phyloP scores from a whole-genome alignment of 2,888 invertebrate genomes.

The Dione juno region DNA sequence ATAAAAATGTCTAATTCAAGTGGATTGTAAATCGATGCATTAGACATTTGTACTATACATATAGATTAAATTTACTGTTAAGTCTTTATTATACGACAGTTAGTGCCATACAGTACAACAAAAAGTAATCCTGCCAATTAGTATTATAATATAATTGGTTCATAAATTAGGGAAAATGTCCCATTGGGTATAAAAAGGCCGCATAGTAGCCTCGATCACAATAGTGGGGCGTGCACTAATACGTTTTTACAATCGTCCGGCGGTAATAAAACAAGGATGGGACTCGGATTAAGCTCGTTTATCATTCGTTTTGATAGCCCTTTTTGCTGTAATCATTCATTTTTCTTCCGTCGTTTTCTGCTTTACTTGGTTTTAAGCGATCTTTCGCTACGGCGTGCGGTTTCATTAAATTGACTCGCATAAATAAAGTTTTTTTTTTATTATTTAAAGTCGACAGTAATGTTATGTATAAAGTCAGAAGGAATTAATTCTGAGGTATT shows the following conservation, averaged over 20 bases:
- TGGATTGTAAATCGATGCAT: neutral
- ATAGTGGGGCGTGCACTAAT: slow-evolving; percentile 76
- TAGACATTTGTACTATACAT: neutral
- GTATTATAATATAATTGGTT: slow-evolving; percentile 53
- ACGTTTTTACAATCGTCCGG: slow-evolving; percentile 82
- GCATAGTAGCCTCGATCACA: slow-evolving; percentile 62
- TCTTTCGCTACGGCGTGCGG: slow-evolving; percentile 66
- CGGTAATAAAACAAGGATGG: slow-evolving; percentile 82
- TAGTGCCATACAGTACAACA: slow-evolving; percentile 8
- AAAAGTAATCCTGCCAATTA: slow-evolving; percentile 39
- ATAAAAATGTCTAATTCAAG: no score
- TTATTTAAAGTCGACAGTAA: slow-evolving; percentile 14
- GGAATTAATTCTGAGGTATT: neutral
- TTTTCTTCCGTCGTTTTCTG: slow-evolving; percentile 81
- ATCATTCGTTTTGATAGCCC: slow-evolving; percentile 83
- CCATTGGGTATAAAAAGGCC: slow-evolving; percentile 72
- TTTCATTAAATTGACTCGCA: slow-evolving; percentile 46
- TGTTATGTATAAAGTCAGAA: slow-evolving; percentile 1
- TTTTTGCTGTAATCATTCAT: slow-evolving; percentile 84
- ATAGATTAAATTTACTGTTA: neutral
- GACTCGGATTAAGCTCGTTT: slow-evolving; percentile 81
- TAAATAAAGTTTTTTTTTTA: slow-evolving; percentile 34
- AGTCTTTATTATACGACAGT: slow-evolving; percentile 2
- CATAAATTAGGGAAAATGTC: slow-evolving; percentile 69
- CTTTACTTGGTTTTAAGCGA: slow-evolving; percentile 79